Conservation (phyloP, 1,140 invertebrate genomes). For the Gonatopus flavifemur region DNA sequence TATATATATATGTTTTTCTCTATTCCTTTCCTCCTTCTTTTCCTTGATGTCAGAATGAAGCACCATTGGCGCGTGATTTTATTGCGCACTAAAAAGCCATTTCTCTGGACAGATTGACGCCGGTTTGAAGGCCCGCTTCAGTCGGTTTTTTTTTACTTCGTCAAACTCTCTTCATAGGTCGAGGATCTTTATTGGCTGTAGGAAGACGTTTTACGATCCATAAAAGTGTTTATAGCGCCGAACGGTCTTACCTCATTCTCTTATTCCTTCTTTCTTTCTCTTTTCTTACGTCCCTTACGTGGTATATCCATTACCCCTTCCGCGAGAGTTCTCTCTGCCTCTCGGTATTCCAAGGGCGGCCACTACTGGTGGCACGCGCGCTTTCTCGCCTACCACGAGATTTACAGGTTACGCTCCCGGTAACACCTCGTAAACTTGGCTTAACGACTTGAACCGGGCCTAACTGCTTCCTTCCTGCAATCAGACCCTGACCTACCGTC, state of each 20-base stretch:
- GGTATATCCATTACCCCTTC: slow-evolving; percentile 57
- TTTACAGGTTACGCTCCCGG: slow-evolving; percentile 59
- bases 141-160: slow-evolving; percentile 16
- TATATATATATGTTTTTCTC: no score
- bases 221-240: slow-evolving; percentile 53
- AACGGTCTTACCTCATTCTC: slow-evolving; percentile 31
- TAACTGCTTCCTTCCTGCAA: slow-evolving; percentile 60
- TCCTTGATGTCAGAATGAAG: slow-evolving; percentile 33
- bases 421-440: slow-evolving; percentile 61
- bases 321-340: no score
- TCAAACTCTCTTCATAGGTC: slow-evolving; percentile 39
- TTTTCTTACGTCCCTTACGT: slow-evolving; percentile 40
- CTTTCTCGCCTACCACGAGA: slow-evolving; percentile 41
- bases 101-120: slow-evolving; percentile 41
- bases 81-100: slow-evolving; percentile 36
- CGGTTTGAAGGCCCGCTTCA: no score
- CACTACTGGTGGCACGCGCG: slow-evolving; percentile 58
- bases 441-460: slow-evolving; percentile 59
- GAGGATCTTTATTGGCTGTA: slow-evolving; percentile 58
- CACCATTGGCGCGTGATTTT: slow-evolving; percentile 34
- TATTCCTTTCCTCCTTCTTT: no score
- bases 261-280: slow-evolving; percentile 9
- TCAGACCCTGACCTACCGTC: slow-evolving; percentile 54
- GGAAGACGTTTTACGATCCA: slow-evolving; percentile 60
- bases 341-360: slow-evolving; percentile 58